Conservation (phyloP, 2,113 vertebrate genomes). For the Gymnarchus niloticus region DNA sequence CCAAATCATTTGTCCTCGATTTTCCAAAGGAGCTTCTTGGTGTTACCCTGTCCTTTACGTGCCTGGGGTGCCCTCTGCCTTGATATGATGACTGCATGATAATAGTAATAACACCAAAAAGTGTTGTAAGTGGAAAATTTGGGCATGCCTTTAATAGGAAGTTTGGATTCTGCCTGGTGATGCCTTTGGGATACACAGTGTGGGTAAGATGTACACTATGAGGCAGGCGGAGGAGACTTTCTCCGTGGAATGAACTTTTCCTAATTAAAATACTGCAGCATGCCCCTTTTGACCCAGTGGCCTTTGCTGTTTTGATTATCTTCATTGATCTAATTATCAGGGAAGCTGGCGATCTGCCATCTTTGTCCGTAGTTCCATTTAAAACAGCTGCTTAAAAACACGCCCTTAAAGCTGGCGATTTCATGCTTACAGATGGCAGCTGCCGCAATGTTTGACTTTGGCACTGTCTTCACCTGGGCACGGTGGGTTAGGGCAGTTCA, state of each 20-base stretch:
- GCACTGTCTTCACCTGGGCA: neutral
- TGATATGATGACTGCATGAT: neutral
- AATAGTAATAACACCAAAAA: neutral
- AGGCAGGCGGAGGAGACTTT: neutral
- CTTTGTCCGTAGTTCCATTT: neutral
- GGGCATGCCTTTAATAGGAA: neutral
- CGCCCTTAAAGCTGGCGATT: neutral
- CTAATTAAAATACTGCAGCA: neutral
- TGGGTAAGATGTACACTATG: neutral
- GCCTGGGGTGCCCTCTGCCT: neutral
- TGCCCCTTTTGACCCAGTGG: neutral
- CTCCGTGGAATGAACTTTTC: neutral
- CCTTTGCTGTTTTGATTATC: neutral
- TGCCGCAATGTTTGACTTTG: no score
- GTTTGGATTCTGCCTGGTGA: neutral
- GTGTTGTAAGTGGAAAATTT: neutral
- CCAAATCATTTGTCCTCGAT: neutral
- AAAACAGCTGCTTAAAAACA: neutral
- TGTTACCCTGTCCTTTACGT: neutral
- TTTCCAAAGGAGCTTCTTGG: neutral
- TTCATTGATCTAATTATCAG: neutral
- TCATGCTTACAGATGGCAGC: neutral
- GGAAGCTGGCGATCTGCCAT: neutral
- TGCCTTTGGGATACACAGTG: neutral
- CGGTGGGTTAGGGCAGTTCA: neutral